Base-by-base conservation (phyloP, 2,888 invertebrate species). In the Ophion ellenae region DNA sequence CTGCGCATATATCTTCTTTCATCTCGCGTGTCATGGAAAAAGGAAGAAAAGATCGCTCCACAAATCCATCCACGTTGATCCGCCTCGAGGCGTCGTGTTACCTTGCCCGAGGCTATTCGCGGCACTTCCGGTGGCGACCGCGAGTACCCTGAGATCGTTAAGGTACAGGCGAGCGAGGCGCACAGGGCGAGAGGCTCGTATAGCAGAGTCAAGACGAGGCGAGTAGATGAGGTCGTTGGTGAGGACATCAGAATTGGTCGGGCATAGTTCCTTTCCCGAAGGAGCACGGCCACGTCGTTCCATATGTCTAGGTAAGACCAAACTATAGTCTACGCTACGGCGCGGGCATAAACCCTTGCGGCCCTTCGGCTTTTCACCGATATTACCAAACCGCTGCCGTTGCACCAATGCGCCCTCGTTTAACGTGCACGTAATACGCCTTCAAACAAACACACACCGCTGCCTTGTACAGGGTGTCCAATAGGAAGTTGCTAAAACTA, bases 121-220 rank as follows among this genome's bases (percentile, higher is more conserved):
- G 40, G 69, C 74, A 86, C 73, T 83, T 78, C 74, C 83, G 80
- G 70, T 67, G 73, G 66, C 59, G 45, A 70, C 47, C 14, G 47
- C 47, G 78, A 63, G 63, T 75, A 81, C 81, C 74, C 77, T 69
- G 53, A 83, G 86, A 81, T 86, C 83, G 86, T 86, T 86, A 81
- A 24, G 81, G 74, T 32, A 28, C 66, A 59, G 67, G 64, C 76
- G 20, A 20, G 40, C 64, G n/a, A 64, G 63, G 71, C 71, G 59
- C 81, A 20, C 45, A 47, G 47, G 47, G 14, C 47, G 47, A 47
- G 47, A 10, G 47, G 32, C 32, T 83, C 77, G 77, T 86, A 83
- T n/a, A 77, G 74, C 80, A 81, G 78, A 78, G 83, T 70, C 78
- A 36, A 69, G 74, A 81, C 74, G 66, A 53, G 40, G 69, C 69